Conservation (phyloP, 2,888 invertebrate species). For the Stegana nigrithorax region DNA sequence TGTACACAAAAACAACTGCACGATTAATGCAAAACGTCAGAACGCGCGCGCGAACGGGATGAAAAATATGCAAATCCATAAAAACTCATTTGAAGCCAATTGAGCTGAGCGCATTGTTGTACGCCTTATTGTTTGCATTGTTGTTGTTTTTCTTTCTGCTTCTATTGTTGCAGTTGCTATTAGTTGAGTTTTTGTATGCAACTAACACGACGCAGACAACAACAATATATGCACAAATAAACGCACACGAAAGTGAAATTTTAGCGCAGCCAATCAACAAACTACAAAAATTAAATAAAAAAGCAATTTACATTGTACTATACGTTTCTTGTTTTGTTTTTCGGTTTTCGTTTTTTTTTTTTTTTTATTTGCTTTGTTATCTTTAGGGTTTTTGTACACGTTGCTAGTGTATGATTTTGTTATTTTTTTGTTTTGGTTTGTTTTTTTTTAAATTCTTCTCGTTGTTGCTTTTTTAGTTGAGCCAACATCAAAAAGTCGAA, state of each 20-base stretch:
- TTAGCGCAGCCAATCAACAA: neutral
- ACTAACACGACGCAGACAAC: too few relatives aligned
- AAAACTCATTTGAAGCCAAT: slow-evolving; percentile 57
- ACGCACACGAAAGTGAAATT: neutral
- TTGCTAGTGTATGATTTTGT: too few relatives aligned
- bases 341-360: slow-evolving; percentile 11
- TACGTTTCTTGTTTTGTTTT: too few relatives aligned
- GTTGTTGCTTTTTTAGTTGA: neutral
- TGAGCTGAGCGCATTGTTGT: slow-evolving; percentile 39
- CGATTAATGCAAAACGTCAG: slow-evolving; percentile 6
- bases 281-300: neutral
- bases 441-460: slow-evolving; percentile 18
- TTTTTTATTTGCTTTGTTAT: slow-evolving; percentile 22
- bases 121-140: slow-evolving; percentile 34
- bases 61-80: slow-evolving; percentile 55
- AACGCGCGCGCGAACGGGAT: slow-evolving; percentile 1
- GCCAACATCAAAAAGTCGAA: slow-evolving; percentile 28
- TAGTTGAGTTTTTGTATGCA: too few relatives aligned
- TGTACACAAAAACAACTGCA: slow-evolving; percentile 25
- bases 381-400: slow-evolving; percentile 24
- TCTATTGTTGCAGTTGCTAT: slow-evolving; percentile 23
- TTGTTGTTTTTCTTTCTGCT: slow-evolving; percentile 31
- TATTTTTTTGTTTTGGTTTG: slow-evolving; percentile 31
- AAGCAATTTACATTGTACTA: neutral
- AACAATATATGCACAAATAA: too few relatives aligned